A percentile compares a stretch with the other conserved stretches of the same genome.
These are phyloP conservation scores for Alethe castanea DNA, from an alignment of 2,113 vertebrate species.

Conservation along the genomic window DNA sequence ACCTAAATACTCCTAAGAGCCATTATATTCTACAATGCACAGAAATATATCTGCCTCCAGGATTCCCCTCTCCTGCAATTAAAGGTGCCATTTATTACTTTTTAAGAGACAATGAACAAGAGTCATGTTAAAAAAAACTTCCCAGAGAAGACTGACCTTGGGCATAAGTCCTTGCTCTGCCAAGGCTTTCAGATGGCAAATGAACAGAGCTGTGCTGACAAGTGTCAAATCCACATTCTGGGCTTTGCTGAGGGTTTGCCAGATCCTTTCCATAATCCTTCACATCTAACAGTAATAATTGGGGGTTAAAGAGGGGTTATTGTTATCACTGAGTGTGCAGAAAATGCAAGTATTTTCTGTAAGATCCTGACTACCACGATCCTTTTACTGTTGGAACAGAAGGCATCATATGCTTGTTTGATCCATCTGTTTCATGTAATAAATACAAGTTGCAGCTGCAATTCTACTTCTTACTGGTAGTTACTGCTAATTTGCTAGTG, in stretches of 20 bases:
- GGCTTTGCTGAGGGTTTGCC: not conserved
- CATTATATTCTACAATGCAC: not conserved
- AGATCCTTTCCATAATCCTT: not conserved
- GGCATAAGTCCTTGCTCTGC: conserved; percentile 27
- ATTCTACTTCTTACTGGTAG: not conserved
- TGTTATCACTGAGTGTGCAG: not conserved
- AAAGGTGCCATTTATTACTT: not conserved
- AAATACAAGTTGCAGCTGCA: not conserved
- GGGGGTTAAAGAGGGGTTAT: not conserved
- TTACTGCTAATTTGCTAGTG: not conserved
- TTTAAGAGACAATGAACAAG: not conserved
- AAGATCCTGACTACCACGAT: not conserved
- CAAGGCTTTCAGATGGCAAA: not conserved
- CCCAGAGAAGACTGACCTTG: conserved; percentile 3
- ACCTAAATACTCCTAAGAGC: not conserved
- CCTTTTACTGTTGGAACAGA: not conserved
- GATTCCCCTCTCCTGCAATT: not conserved
- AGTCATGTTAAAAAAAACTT: not conserved
- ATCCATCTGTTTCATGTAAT: not conserved
- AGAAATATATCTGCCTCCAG: not conserved
- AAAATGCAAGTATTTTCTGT: not conserved
- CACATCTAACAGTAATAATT: not conserved
- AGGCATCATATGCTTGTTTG: not conserved
- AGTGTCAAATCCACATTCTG: conserved; percentile 1
- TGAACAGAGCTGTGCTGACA: conserved; percentile 29